Evolutionary conservation across 2,797 vertebrate species (phyloP), one percentile per base, ranked within the genome.

Genomic region (Gorsachius magnificus): DNA sequence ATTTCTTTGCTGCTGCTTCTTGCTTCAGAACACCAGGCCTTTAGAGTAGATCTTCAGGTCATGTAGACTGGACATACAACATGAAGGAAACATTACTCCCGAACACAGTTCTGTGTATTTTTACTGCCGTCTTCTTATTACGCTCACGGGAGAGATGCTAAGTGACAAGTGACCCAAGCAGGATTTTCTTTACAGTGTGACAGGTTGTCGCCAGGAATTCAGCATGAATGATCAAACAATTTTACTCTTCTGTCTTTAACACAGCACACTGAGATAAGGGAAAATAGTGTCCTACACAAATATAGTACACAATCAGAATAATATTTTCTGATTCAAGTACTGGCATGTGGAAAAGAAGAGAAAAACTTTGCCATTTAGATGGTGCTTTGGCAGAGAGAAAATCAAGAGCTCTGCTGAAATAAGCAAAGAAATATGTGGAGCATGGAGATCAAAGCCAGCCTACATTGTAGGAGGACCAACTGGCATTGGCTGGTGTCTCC

Each of bases 291-390:
- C 41, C 66, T 77, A 80, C 26, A 61, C 56, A 85, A 87, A 89
- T 78, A 63, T 10, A 79, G 71, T 28, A 54, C 75, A 85, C 90
- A 83, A 80, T 57, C n/a, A 74, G 57, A 77, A 68, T 83, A 80
- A 51, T 64, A 66, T 70, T 95, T 94, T 92, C 68, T 68, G 53
- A 84, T 76, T 93, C 64, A 70, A 92, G 65, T 72, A 83, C 21
- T 46, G 76, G 43, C 24, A 64, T 64, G 48, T 82, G 80, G 48
- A 93, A 94, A 74, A 88, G 31, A 60, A 48, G 36, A 87, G 17
- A 57, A 83, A 33, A 89, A 16, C 38, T 83, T 79, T 84, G 13
- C 3, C 22, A 35, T 75, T 94, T 80, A 85, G n/a, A 28, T 50
- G 14, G 13, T 87, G 19, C 53, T 89, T 93, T 93, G 78, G 60